A percentile compares a stretch with the other conserved stretches of the same genome.
phyloP scores from a whole-genome alignment of 2,797 vertebrate species.

The Bryconaethiops microstoma region DNA sequence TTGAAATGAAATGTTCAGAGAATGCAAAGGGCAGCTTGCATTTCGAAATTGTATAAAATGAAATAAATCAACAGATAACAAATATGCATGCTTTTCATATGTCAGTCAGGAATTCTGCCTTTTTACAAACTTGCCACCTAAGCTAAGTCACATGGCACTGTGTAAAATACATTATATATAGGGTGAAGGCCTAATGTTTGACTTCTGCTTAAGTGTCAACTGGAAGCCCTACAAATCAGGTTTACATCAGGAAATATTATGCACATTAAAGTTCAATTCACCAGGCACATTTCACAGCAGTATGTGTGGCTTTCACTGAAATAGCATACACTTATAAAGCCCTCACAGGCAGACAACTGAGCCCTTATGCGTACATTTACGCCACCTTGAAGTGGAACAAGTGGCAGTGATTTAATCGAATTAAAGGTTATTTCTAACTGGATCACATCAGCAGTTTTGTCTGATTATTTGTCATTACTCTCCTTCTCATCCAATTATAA shows the following conservation, averaged over 20 bases:
- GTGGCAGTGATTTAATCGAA: conserved; percentile 3
- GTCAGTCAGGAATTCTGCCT: not conserved
- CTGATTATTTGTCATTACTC: conserved; percentile 50
- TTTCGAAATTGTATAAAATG: not conserved
- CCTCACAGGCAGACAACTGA: not conserved
- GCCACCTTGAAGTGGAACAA: conserved; percentile 14
- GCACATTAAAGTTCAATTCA: not conserved
- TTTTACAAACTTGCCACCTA: conserved; percentile 24
- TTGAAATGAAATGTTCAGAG: too few species aligned
- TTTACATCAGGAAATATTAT: not conserved
- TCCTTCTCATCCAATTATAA: conserved; percentile 36
- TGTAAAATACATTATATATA: not conserved
- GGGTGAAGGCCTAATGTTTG: conserved; percentile 17
- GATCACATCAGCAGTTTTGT: conserved; percentile 39
- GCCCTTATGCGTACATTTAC: not conserved
- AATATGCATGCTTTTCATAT: not conserved
- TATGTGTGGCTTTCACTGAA: not conserved
- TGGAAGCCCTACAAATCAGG: not conserved
- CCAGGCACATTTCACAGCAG: not conserved
- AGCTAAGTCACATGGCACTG: not conserved
- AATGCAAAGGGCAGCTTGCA: not conserved
- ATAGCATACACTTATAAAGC: not conserved
- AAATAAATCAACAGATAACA: not conserved
- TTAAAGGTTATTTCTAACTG: conserved; percentile 32
- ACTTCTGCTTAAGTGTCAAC: not conserved